Percentiles rank a stretch among this genome's conserved stretches.
Evolutionary conservation across 1,140 invertebrate genomes (phyloP).

Genomic region (Eurosta solidaginis): DNA sequence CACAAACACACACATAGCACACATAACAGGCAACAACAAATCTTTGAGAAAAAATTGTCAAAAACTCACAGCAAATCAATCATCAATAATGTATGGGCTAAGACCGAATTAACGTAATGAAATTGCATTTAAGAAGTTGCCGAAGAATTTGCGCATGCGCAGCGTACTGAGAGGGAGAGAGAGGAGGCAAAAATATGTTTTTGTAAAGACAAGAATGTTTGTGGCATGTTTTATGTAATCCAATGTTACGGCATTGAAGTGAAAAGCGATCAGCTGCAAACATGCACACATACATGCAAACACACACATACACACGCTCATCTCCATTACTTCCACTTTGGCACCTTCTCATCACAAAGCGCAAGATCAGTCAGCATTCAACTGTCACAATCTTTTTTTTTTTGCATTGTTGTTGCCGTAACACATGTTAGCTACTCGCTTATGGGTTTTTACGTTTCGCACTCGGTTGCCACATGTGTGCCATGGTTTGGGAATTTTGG

Average conservation of each 20-base stretch:
- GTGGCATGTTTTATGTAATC: slow-evolving; percentile 41
- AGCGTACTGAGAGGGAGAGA: not conserved
- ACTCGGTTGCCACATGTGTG: slow-evolving; percentile 35
- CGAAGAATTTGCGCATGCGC: not conserved
- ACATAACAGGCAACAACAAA: too few species aligned
- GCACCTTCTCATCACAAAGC: slow-evolving; percentile 42
- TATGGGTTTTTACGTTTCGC: slow-evolving; percentile 43
- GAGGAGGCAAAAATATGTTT: not conserved
- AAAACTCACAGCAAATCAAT: not conserved
- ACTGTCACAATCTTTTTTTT: not conserved
- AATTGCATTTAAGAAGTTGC: slow-evolving; percentile 30
- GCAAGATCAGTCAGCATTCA: not conserved
- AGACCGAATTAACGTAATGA: slow-evolving; percentile 7
- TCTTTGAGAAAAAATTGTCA: not conserved
- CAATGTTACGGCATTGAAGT: slow-evolving; percentile 55
- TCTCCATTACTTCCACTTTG: slow-evolving; percentile 55
- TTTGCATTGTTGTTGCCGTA: not conserved
- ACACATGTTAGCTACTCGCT: not conserved
- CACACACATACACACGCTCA: not conserved
- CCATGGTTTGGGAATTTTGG: slow-evolving; percentile 50
- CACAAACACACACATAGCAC: not conserved
- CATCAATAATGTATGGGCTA: slow-evolving; percentile 5
- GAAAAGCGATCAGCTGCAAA: not conserved
- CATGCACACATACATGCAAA: not conserved
- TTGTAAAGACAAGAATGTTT: not conserved